Evolutionary conservation across 2,113 vertebrate species (phyloP).

Genomic region (Ariopsis seemanni): DNA sequence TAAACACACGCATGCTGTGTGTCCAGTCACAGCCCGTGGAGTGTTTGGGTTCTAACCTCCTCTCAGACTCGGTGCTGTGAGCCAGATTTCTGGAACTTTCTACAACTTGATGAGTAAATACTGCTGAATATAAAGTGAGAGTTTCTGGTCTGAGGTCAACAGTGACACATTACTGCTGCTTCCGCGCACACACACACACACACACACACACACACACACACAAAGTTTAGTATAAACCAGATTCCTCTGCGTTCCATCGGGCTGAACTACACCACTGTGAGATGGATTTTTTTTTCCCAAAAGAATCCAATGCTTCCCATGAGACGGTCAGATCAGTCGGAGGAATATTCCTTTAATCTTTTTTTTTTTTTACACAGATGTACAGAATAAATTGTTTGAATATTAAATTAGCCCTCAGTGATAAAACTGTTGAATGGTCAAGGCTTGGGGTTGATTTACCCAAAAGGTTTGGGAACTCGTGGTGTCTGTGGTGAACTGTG

Average conservation of each 20-base stretch:
- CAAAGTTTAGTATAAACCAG: not conserved
- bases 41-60: no score
- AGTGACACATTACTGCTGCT: no score
- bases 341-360: not conserved
- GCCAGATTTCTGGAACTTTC: not conserved
- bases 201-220: not conserved
- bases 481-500: not conserved
- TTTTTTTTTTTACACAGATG: not conserved
- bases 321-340: not conserved
- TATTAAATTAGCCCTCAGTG: not conserved
- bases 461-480: not conserved
- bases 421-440: not conserved
- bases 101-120: not conserved
- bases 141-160: not conserved
- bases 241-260: not conserved
- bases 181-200: not conserved
- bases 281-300: not conserved
- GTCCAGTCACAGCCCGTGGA: not conserved
- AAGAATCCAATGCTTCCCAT: not conserved
- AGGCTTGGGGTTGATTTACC: not conserved
- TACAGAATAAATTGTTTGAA: not conserved
- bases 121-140: not conserved
- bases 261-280: not conserved
- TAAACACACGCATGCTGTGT: not conserved
- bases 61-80: no score